Percentiles rank a stretch among this genome's conserved stretches.
phyloP scores from a whole-genome alignment of 37 sponge, comb jelly and placozoan species.

The Cladorhizidae sp. region DNA sequence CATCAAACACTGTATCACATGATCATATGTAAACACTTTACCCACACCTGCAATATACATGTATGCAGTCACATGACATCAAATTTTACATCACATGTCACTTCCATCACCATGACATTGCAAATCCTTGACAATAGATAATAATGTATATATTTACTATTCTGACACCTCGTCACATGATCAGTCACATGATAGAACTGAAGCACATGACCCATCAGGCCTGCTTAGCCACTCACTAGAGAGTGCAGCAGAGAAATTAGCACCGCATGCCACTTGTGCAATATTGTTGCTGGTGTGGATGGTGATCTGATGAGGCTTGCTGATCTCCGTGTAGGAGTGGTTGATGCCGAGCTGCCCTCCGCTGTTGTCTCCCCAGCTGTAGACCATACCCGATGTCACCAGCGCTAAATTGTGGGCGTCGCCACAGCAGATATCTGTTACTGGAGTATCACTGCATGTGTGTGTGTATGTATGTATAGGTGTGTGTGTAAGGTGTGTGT shows the following conservation, averaged over 20 bases:
- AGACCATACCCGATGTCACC: constrained; percentile 43
- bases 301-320: constrained; percentile 39
- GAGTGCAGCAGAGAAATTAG: constrained; percentile 70
- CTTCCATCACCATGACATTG: too few species aligned
- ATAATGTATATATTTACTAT: too few species aligned
- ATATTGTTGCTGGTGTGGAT: constrained; percentile 45
- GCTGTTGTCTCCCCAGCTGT: constrained; percentile 82
- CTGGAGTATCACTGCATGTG: constrained; percentile 36
- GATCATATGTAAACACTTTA: background rate
- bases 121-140: too few species aligned
- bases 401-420: constrained; percentile 75
- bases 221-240: constrained; percentile 24
- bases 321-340: constrained; percentile 8
- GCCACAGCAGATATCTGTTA: constrained; percentile 87
- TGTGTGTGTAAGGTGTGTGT: too few species aligned
- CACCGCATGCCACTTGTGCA: constrained; percentile 75
- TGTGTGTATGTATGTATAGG: background rate
- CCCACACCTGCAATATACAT: too few species aligned
- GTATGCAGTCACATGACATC: too few species aligned
- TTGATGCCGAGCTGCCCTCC: constrained; percentile 59
- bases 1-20: constrained; percentile 17
- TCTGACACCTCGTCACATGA: too few species aligned
- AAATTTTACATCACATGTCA: too few species aligned
- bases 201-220: background rate
- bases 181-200: background rate